Conservation (phyloP, 2,113 vertebrate genomes). For the Globicephala melas region DNA sequence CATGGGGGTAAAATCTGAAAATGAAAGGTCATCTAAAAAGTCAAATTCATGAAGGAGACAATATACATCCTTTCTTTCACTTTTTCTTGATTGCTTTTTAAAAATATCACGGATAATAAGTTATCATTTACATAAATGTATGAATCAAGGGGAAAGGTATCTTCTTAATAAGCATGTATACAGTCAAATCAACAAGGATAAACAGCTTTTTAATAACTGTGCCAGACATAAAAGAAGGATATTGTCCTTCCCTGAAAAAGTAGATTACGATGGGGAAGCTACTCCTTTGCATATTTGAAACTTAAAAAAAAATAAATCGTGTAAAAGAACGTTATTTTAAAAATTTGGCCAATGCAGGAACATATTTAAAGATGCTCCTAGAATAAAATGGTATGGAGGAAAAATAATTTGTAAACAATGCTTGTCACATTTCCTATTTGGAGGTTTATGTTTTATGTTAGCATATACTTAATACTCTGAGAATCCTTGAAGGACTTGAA, state of each 20-base stretch:
- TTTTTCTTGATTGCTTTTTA: neutral
- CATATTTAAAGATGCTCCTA: neutral
- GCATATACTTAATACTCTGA: neutral
- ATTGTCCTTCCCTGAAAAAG: neutral
- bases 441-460: neutral
- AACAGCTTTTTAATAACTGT: neutral
- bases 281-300: neutral
- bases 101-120: neutral
- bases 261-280: neutral
- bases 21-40: neutral
- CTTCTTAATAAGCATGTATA: neutral
- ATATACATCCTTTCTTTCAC: neutral
- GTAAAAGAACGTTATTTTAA: neutral
- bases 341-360: neutral
- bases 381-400: neutral
- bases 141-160: neutral
- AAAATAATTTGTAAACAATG: neutral
- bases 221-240: neutral
- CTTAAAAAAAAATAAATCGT: neutral
- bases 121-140: neutral
- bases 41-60: neutral
- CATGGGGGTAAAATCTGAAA: neutral
- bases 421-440: neutral
- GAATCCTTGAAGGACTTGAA: neutral
- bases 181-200: neutral